These are phyloP conservation scores for Caenorhabditis afra DNA, from an alignment of 2,888 invertebrate species.

Conservation along the genomic window DNA sequence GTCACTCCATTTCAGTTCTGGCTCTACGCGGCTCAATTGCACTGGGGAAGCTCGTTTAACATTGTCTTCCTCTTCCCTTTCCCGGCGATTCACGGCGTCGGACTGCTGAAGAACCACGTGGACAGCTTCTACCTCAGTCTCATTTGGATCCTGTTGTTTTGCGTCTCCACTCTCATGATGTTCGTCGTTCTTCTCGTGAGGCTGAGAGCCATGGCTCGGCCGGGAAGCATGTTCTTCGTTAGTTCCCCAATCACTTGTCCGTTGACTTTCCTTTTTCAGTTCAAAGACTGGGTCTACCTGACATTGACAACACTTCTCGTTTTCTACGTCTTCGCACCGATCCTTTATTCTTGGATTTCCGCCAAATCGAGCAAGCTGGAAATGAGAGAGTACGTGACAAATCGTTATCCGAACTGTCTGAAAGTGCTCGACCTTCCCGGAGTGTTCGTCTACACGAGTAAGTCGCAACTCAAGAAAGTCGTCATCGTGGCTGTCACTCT, in stretches of 20 bases:
- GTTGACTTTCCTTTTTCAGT: conserved; percentile 4
- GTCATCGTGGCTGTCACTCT: conserved; percentile 6
- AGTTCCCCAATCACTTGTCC: neutral
- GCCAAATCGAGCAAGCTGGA: neutral
- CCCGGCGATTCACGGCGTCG: conserved; percentile 11
- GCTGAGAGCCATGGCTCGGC: neutral
- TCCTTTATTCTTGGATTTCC: conserved; percentile 16
- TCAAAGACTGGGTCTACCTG: neutral
- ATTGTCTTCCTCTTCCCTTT: conserved; percentile 16
- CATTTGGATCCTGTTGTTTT: conserved; percentile 13
- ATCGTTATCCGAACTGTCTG: conserved; percentile 9
- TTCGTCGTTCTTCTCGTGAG: conserved; percentile 17
- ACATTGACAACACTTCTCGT: neutral
- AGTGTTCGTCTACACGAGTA: conserved; percentile 23
- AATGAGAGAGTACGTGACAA: conserved; percentile 12
- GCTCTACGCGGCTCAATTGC: neutral
- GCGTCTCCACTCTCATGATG: conserved; percentile 7
- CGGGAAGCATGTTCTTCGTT: conserved; percentile 13
- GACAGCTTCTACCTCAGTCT: neutral
- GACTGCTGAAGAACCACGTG: conserved; percentile 1
- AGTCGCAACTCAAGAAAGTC: conserved; percentile 15
- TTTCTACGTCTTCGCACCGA: conserved; percentile 9
- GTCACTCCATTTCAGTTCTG: neutral
- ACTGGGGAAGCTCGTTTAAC: neutral
- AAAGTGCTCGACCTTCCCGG: conserved; percentile 22